These are phyloP conservation scores for Agrochola macilenta DNA, from an alignment of 2,888 invertebrate species.

Conservation along the genomic window DNA sequence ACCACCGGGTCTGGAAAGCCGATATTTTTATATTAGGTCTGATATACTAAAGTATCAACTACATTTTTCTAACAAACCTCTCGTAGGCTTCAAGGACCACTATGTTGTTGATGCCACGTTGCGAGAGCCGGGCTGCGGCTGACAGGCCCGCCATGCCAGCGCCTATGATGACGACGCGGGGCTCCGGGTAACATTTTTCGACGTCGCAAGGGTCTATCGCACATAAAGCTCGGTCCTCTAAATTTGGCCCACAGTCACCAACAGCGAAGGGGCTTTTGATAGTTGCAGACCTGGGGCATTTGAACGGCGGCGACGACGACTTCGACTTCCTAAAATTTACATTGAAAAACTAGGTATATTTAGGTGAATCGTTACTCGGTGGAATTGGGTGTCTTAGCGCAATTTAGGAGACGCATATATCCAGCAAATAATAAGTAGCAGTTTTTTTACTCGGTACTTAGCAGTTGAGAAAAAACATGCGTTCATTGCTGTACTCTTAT, in stretches of 20 bases:
- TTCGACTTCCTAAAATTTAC: slow-evolving; percentile 69
- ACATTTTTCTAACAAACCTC: slow-evolving; percentile 84
- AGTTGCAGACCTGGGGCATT: slow-evolving; percentile 60
- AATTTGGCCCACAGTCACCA: slow-evolving; percentile 78
- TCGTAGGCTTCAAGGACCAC: slow-evolving; percentile 94
- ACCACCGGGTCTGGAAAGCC: slow-evolving; percentile 92
- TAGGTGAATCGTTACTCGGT: not conserved
- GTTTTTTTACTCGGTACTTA: not conserved
- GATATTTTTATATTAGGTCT: slow-evolving; percentile 4
- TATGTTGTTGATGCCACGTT: slow-evolving; percentile 93
- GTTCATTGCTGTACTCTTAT: not conserved
- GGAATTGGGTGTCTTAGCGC: not conserved
- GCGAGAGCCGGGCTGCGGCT: slow-evolving; percentile 93
- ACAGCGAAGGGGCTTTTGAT: slow-evolving; percentile 69
- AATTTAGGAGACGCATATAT: not conserved
- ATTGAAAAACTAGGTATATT: not conserved
- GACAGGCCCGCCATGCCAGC: slow-evolving; percentile 95
- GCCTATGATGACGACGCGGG: slow-evolving; percentile 93
- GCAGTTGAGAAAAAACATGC: not conserved
- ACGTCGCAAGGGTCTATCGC: slow-evolving; percentile 79
- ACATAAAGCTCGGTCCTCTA: slow-evolving; percentile 81
- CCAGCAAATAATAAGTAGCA: not conserved
- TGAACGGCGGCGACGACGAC: not conserved
- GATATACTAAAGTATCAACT: not conserved
- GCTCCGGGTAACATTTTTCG: slow-evolving; percentile 85